Conservation (phyloP, 2,113 vertebrate genomes). For the Tachycineta bicolor region DNA sequence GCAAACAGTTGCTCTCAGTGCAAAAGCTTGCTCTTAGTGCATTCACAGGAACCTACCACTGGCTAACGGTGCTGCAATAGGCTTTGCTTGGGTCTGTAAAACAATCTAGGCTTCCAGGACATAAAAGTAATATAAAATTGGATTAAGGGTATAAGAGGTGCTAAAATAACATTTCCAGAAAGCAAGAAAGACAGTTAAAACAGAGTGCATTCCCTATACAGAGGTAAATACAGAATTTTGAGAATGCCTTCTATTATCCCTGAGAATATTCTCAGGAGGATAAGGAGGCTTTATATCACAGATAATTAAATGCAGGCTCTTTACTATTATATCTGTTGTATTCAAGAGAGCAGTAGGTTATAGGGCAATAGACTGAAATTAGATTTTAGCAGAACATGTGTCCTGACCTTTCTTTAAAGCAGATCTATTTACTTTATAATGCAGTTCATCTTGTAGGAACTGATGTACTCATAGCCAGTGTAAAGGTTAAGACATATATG, state of each 20-base stretch:
- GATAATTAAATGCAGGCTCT: slow-evolving; percentile 79
- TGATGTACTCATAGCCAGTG: slow-evolving; percentile 83
- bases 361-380: slow-evolving; percentile 85
- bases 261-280: slow-evolving; percentile 66
- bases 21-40: background rate
- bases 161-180: slow-evolving; percentile 28
- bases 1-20: background rate
- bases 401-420: slow-evolving; percentile 94
- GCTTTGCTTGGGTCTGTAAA: background rate
- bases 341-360: slow-evolving; percentile 74
- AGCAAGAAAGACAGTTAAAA: slow-evolving; percentile 10
- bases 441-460: slow-evolving; percentile 85
- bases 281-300: slow-evolving; percentile 67
- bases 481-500: slow-evolving; percentile 89
- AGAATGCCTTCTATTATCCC: slow-evolving; percentile 54
- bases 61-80: background rate
- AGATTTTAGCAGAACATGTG: slow-evolving; percentile 92
- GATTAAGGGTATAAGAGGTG: background rate
- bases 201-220: background rate
- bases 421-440: slow-evolving; percentile 94
- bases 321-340: slow-evolving; percentile 74
- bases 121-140: background rate
- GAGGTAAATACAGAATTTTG: slow-evolving; percentile 38
- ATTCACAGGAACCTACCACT: background rate
- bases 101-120: background rate